Evolutionary conservation across 2,888 invertebrate genomes (phyloP), one percentile per base, ranked within the genome.

Genomic region (Yponomeuta sedellus): DNA sequence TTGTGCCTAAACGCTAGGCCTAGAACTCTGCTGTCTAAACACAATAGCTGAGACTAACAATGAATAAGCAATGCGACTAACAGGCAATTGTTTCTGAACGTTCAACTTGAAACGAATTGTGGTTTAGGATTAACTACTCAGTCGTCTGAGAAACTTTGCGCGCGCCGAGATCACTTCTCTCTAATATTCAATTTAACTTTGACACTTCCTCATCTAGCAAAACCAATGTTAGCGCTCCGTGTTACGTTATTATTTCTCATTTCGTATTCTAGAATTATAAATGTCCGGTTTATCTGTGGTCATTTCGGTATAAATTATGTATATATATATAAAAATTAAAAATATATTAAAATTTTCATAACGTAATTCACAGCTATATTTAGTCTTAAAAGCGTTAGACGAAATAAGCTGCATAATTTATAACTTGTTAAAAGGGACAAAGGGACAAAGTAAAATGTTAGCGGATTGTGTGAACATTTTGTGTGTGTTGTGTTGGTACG

Each of bases 141-240:
- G 75, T 77, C 80, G 79, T 80, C 80, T 77, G 76, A 78, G 75
- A 82, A 87, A 88, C 86, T 88, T 86, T 73, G 74, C 72, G 79
- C 72, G 73, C 75, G 71, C 71, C 72, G 79, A 85, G 88, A 91
- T 91, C 89, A 91, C 86, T 89, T 84, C 79, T 72, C 82, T 83
- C 83, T 88, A 90, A 90, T 89, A 90, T 90, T 90, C 90, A 90
- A 90, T 91, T 91, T 89, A 91, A 91, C 88, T 91, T 91, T 89
- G 90, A 90, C 90, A 89, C 88, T 91, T 89, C 77, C 81, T 77
- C 82, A 81, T 83, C 84, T 79, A 79, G 84, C 82, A 80, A 81
- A 85, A 85, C 85, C 86, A 80, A 78, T 80, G 83, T 77, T 79
- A 80, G 83, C 80, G 82, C 86, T 88, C 85, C 84, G 82, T 81